Base-by-base conservation (phyloP, 2,797 vertebrate genomes). In the Muscicapa comitata region DNA sequence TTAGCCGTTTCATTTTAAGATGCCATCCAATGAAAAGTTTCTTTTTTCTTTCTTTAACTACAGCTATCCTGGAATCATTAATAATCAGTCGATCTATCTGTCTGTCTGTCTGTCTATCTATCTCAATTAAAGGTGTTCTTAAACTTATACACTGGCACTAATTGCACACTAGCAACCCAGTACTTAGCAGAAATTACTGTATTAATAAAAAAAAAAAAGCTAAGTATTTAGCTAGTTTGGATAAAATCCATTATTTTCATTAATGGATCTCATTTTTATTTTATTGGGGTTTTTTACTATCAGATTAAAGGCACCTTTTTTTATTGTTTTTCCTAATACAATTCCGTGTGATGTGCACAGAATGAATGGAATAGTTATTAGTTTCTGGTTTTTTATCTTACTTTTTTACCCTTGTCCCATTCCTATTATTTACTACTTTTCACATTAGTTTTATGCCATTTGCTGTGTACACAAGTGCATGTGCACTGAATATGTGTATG, bases 171-270 rank as follows among this genome's bases (percentile, higher is more conserved):
- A 94, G 86, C 76, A 92, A 87, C 61, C 58, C 48, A 85, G n/a
- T 55, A 67, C 31, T 61, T 75, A 96, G 96, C 90, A 95, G 95
- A 95, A 95, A 90, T 45, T 76, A 80, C 92, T 95, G 82, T 82
- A 91, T 93, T 55, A 93, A 35, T 35, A 8, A 35, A n/a, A 70
- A 53, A 50, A 28, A 31, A 25, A 8, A 21, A 95, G 47, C 68
- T 85, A 95, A 96, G 91, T 94, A 91, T 95, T 96, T 94, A 96
- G 96, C 85, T 48, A 88, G 90, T 96, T 97, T 93, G 94, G 92
- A 96, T 94, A 94, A 97, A 95, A 96, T 94, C 94, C 93, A 97
- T 97, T 97, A 85, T 98, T 98, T 97, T 98, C 96, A 97, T 97
- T 97, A 98, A 98, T 96, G 53, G 65, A 65, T 42, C 71, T 86